These are phyloP conservation scores for Conops quadrifasciatus DNA, from an alignment of 2,888 invertebrate genomes.

Conservation along the genomic window DNA sequence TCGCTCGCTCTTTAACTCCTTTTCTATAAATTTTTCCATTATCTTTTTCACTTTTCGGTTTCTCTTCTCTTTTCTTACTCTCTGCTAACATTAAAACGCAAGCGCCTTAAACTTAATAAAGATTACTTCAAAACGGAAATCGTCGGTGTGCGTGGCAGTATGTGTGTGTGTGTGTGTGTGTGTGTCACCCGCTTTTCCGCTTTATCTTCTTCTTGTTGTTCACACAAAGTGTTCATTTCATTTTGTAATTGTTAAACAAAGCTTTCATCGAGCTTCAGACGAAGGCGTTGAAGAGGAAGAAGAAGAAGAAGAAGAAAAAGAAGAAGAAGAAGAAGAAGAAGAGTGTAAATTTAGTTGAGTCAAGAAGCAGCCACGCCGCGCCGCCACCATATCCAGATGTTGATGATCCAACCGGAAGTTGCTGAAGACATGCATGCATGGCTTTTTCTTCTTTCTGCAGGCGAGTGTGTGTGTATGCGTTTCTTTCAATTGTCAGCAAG, in stretches of 20 bases:
- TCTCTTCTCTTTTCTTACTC: constrained; percentile 57
- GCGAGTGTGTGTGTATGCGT: neutral
- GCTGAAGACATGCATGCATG: constrained; percentile 11
- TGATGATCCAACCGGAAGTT: constrained; percentile 23
- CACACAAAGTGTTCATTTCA: too few relatives aligned
- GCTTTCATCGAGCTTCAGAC: too few relatives aligned
- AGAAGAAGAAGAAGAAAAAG: too few relatives aligned
- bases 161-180: constrained; percentile 19
- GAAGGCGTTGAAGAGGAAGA: too few relatives aligned
- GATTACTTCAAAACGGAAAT: constrained; percentile 59
- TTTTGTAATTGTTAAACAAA: too few relatives aligned
- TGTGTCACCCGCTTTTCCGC: neutral
- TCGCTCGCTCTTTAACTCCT: constrained; percentile 7
- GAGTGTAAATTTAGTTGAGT: neutral
- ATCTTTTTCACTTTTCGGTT: constrained; percentile 41
- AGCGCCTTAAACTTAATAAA: constrained; percentile 53
- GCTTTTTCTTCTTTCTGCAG: neutral
- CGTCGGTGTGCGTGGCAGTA: constrained; percentile 19
- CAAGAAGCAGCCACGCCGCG: constrained; percentile 3
- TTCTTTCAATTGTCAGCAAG: neutral
- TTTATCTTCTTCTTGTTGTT: too few relatives aligned
- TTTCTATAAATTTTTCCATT: constrained; percentile 37
- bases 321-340: neutral
- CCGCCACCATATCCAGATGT: neutral
- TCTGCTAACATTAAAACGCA: constrained; percentile 58